phyloP scores from a whole-genome alignment of 2,113 vertebrate species.

The Panurus biarmicus region DNA sequence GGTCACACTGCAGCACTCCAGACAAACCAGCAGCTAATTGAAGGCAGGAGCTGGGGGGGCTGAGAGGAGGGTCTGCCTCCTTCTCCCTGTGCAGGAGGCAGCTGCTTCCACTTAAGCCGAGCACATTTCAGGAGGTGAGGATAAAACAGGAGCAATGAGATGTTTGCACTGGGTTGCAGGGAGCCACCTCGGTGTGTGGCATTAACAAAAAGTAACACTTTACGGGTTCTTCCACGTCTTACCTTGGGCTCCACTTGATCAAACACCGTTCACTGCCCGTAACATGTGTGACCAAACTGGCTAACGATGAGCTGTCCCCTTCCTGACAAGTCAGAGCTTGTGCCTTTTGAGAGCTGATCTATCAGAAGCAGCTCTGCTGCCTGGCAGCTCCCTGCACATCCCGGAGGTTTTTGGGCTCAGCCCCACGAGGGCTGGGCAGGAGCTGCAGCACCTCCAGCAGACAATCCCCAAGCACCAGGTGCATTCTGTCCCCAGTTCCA shows the following conservation, averaged over 20 bases:
- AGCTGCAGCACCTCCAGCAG: not conserved
- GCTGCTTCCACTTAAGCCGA: slow-evolving; percentile 78
- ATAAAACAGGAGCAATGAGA: not conserved
- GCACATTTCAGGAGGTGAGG: slow-evolving; percentile 65
- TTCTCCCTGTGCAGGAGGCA: slow-evolving; percentile 68
- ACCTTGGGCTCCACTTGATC: not conserved
- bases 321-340: not conserved
- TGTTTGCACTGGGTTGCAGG: not conserved
- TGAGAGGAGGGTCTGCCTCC: not conserved
- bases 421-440: not conserved
- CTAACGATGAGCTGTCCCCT: not conserved
- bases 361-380: not conserved
- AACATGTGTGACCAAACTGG: not conserved
- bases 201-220: not conserved
- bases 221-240: not conserved
- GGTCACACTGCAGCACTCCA: slow-evolving; percentile 70
- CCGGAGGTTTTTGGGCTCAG: not conserved
- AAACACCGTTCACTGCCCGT: not conserved
- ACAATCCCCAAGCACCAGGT: not conserved
- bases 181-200: not conserved
- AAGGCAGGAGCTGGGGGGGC: slow-evolving; percentile 49
- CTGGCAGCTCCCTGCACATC: not conserved
- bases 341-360: not conserved
- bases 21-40: slow-evolving; percentile 73
- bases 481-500: not conserved